Percentiles rank a stretch among this genome's conserved stretches.
These are phyloP conservation scores for Diuraphis noxia DNA, from an alignment of 1,140 invertebrate species.

Conservation along the genomic window DNA sequence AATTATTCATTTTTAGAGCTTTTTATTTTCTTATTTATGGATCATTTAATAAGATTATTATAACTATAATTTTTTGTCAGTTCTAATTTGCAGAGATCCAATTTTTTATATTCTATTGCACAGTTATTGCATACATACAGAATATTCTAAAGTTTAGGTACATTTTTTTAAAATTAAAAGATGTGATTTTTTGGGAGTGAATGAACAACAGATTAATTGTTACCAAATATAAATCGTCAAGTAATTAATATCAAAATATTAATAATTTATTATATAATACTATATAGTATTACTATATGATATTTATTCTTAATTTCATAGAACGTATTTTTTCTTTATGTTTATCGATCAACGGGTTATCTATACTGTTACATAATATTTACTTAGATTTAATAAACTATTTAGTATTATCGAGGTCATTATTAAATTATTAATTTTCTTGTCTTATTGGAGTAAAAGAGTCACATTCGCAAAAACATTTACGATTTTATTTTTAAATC, in stretches of 20 bases:
- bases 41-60: background rate
- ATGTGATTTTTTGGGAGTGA: background rate
- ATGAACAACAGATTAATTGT: background rate
- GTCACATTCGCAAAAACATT: background rate
- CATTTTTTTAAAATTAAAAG: conserved; percentile 2
- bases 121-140: background rate
- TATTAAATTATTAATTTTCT: background rate
- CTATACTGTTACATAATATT: background rate
- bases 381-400: background rate
- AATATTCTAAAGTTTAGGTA: background rate
- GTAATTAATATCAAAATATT: too few species aligned
- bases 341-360: background rate
- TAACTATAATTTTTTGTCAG: background rate
- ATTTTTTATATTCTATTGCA: background rate
- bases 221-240: background rate
- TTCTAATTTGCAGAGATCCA: background rate
- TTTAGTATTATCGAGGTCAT: background rate
- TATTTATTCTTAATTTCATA: background rate
- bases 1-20: background rate
- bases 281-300: too few species aligned
- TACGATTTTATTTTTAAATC: background rate
- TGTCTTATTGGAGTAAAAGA: background rate
- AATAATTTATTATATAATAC: too few species aligned
- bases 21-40: background rate
- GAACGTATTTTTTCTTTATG: background rate